These are phyloP conservation scores for Stictonetta naevosa DNA, from an alignment of 2,113 vertebrate genomes.

Conservation along the genomic window DNA sequence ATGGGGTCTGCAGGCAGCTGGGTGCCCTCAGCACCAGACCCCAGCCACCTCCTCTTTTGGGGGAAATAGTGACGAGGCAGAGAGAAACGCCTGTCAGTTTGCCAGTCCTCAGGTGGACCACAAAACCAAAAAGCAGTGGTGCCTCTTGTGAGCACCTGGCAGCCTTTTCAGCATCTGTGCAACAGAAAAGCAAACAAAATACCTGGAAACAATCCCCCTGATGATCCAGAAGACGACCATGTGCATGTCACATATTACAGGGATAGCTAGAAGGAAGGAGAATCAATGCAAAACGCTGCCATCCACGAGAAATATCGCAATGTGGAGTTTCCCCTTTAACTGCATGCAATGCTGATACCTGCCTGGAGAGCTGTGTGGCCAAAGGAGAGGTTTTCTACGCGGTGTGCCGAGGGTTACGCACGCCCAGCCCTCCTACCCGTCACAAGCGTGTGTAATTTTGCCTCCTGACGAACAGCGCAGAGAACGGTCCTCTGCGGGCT, in stretches of 20 bases:
- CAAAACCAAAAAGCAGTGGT: neutral
- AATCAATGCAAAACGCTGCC: neutral
- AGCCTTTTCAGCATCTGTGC: slow-evolving; percentile 5
- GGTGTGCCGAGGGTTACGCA: slow-evolving; percentile 9
- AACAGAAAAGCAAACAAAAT: neutral
- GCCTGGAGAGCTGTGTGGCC: neutral
- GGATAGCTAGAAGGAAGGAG: neutral
- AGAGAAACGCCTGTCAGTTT: neutral
- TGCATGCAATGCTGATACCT: slow-evolving; percentile 39
- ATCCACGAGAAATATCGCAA: neutral
- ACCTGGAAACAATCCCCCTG: too few species aligned
- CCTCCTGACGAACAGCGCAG: neutral
- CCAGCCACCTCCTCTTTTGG: neutral
- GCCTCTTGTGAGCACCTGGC: neutral
- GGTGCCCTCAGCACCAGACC: neutral
- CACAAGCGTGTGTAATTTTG: neutral
- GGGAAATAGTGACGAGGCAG: neutral
- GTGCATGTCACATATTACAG: fast-evolving
- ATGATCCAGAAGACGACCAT: neutral
- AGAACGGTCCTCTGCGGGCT: neutral
- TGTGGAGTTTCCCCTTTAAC: slow-evolving; percentile 16
- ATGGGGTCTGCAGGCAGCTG: fast-evolving
- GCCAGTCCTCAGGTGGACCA: neutral
- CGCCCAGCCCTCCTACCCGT: neutral
- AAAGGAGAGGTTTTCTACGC: neutral